Evolutionary conservation across 2,888 invertebrate species (phyloP).

Genomic region (Diarsia dahlii): DNA sequence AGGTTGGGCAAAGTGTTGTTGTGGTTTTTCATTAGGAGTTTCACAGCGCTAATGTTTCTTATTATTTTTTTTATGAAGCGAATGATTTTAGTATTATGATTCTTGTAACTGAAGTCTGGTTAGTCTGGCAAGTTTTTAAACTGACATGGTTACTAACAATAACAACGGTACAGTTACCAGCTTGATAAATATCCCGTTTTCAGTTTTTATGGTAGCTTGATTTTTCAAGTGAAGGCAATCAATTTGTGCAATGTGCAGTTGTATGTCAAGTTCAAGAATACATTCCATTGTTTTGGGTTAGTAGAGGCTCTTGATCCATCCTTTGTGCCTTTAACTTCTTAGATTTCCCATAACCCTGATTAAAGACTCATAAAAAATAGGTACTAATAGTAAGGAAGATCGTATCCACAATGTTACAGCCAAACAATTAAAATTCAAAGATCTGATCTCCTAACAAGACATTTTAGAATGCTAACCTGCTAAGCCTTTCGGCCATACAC

Average conservation of each 20-base stretch:
- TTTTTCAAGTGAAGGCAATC: not conserved
- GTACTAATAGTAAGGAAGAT: not conserved
- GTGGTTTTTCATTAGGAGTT: no score
- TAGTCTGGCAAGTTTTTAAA: no score
- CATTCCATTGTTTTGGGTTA: not conserved
- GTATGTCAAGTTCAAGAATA: not conserved
- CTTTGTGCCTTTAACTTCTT: not conserved
- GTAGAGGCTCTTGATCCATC: not conserved
- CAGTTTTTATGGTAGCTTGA: no score
- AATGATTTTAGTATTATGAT: not conserved
- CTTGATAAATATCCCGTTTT: no score
- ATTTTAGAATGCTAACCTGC: constrained; percentile 26
- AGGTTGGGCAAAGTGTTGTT: no score
- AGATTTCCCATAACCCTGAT: not conserved
- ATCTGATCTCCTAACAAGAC: constrained; percentile 39
- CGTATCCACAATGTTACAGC: not conserved
- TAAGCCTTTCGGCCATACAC: constrained; percentile 49
- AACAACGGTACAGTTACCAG: no score
- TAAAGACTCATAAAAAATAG: not conserved
- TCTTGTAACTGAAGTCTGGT: not conserved
- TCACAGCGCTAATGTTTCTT: no score
- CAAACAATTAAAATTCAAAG: constrained; percentile 56
- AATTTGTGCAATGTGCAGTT: not conserved
- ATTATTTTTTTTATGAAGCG: not conserved
- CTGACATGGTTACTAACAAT: no score